A percentile compares a stretch with the other conserved stretches of the same genome.
These are phyloP conservation scores for Limanda limanda DNA, from an alignment of 2,113 vertebrate species.

Conservation along the genomic window DNA sequence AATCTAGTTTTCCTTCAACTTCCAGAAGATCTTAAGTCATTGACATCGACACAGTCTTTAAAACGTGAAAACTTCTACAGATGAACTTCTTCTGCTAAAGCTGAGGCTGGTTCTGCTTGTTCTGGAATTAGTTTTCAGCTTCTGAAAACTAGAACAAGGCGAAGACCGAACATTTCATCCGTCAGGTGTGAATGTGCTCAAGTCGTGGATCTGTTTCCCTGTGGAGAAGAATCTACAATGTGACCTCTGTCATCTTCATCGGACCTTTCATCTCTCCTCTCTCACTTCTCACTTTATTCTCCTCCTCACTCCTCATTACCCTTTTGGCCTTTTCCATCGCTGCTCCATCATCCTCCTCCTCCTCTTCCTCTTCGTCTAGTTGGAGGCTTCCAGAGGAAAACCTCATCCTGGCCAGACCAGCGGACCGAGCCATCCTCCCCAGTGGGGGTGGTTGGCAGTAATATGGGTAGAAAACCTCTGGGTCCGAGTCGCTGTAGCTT, in stretches of 20 bases:
- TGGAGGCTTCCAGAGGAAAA: slow-evolving; percentile 95
- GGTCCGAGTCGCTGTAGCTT: slow-evolving; percentile 91
- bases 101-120: no score
- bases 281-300: slow-evolving; percentile 13
- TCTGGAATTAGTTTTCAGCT: no score
- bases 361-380: slow-evolving; percentile 90
- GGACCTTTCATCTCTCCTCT: slow-evolving; percentile 8
- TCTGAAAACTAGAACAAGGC: no score
- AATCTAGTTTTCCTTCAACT: no score
- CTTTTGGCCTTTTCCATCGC: slow-evolving; percentile 14
- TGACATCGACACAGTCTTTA: no score
- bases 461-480: slow-evolving; percentile 88
- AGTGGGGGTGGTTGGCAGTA: slow-evolving; percentile 83
- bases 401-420: slow-evolving; percentile 85
- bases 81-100: no score
- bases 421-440: slow-evolving; percentile 75
- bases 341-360: slow-evolving; percentile 37
- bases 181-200: not conserved
- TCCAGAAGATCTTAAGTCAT: no score
- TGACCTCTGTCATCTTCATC: slow-evolving; percentile 61
- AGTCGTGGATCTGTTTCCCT: not conserved
- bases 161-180: no score
- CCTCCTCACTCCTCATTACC: slow-evolving; percentile 6
- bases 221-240: slow-evolving; percentile 45
- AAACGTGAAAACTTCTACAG: no score